These are phyloP conservation scores for Bellardia pandia DNA, from an alignment of 2,888 invertebrate genomes.

Conservation along the genomic window DNA sequence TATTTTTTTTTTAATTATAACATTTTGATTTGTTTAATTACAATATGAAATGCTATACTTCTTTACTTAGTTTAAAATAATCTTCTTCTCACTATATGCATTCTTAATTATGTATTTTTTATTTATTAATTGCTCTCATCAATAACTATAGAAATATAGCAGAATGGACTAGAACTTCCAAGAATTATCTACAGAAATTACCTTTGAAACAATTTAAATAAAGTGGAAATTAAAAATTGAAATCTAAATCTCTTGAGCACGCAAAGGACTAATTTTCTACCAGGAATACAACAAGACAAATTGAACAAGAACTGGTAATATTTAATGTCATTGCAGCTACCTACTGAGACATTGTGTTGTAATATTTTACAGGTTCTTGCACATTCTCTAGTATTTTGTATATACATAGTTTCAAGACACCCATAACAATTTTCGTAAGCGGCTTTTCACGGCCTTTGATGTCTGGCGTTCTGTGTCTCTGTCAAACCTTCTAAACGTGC, in stretches of 20 bases:
- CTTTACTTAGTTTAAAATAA: too few relatives aligned
- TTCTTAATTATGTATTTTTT: constrained; percentile 20
- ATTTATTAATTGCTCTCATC: constrained; percentile 51
- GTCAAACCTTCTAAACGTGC: constrained; percentile 3
- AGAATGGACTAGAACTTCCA: constrained; percentile 23
- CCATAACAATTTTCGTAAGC: constrained; percentile 32
- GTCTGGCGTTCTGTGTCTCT: constrained; percentile 11
- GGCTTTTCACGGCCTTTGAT: constrained; percentile 59
- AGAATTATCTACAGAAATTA: constrained; percentile 6
- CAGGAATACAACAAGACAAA: constrained; percentile 24
- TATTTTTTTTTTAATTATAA: too few relatives aligned
- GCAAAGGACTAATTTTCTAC: not conserved
- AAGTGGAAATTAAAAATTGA: not conserved
- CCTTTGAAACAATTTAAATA: constrained; percentile 1
- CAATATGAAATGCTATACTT: too few relatives aligned
- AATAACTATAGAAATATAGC: constrained; percentile 8
- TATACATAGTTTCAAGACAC: constrained; percentile 5
- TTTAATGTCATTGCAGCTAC: constrained; percentile 58
- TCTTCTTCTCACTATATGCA: not conserved
- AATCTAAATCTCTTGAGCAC: not conserved
- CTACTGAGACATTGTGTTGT: constrained; percentile 63
- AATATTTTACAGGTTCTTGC: not conserved
- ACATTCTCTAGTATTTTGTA: not conserved
- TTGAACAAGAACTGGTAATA: constrained; percentile 10
- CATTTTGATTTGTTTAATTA: too few relatives aligned